These are phyloP conservation scores for Ephialtes manifestator DNA, from an alignment of 2,888 invertebrate species.

Conservation along the genomic window DNA sequence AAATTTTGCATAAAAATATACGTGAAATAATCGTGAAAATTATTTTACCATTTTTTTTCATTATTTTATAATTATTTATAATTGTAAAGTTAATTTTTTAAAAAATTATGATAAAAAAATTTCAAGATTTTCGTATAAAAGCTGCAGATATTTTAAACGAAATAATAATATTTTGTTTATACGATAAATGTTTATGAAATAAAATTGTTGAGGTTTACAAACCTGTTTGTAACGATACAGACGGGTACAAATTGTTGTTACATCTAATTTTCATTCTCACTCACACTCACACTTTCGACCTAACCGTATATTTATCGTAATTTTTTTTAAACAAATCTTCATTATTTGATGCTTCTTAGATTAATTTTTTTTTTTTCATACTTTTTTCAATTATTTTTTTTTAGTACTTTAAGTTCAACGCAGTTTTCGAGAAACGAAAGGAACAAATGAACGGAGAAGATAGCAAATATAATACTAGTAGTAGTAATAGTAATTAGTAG, in stretches of 20 bases:
- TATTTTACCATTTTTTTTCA: no score
- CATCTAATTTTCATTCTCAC: slow-evolving; percentile 29
- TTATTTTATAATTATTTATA: no score
- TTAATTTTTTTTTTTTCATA: slow-evolving; percentile 36
- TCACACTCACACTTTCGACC: slow-evolving; percentile 53
- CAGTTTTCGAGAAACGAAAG: slow-evolving; percentile 53
- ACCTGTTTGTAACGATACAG: no score
- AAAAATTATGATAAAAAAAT: no score
- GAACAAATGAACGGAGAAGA: slow-evolving; percentile 45
- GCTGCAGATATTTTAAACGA: no score
- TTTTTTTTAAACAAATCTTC: slow-evolving; percentile 52
- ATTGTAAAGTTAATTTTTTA: no score
- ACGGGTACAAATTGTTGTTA: not conserved
- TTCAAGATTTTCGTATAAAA: no score
- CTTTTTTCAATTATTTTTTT: slow-evolving; percentile 23
- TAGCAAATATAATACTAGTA: slow-evolving; percentile 34
- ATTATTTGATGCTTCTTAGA: slow-evolving; percentile 56
- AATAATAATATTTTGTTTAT: no score
- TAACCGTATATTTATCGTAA: slow-evolving; percentile 61
- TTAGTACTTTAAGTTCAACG: slow-evolving; percentile 39
- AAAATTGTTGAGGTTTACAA: no score
- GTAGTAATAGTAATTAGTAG: slow-evolving; percentile 22
- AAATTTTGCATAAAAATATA: no score
- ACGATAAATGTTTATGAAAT: no score
- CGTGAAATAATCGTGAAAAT: no score